A percentile compares a stretch with the other conserved stretches of the same genome.
These are phyloP conservation scores for Entomobrya proxima DNA, from an alignment of 2,888 invertebrate genomes.

Conservation along the genomic window DNA sequence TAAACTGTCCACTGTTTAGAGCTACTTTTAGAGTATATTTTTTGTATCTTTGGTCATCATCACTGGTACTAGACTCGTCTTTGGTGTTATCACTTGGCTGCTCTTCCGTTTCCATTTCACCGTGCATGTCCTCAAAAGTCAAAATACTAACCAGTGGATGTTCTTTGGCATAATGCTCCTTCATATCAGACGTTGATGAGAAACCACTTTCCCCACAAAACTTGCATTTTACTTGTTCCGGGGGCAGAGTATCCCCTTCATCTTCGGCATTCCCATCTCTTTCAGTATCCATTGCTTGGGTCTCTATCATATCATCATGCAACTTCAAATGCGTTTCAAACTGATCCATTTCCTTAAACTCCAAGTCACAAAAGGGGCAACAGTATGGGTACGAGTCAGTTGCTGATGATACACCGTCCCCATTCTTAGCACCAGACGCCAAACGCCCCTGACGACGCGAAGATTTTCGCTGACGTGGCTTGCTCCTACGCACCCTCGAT, in stretches of 20 bases:
- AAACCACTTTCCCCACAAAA: slow-evolving; percentile 13
- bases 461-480: no score
- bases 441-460: no score
- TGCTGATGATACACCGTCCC: no score
- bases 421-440: no score
- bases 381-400: not conserved
- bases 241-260: not conserved
- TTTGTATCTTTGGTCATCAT: not conserved
- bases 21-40: not conserved
- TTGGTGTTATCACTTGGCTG: not conserved
- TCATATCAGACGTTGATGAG: not conserved
- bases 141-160: slow-evolving; percentile 16
- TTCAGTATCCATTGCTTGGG: not conserved
- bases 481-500: no score
- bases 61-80: not conserved
- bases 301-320: not conserved
- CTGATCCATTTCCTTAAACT: not conserved
- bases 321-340: not conserved
- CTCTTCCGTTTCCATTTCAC: not conserved
- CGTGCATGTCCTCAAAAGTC: not conserved
- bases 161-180: slow-evolving; percentile 24
- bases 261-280: not conserved
- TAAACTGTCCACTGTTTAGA: not conserved
- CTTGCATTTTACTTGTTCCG: slow-evolving; percentile 21
- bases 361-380: not conserved